A percentile compares a stretch with the other conserved stretches of the same genome.
Evolutionary conservation across 2,113 vertebrate species (phyloP).

Genomic region (Macroglossus sobrinus): DNA sequence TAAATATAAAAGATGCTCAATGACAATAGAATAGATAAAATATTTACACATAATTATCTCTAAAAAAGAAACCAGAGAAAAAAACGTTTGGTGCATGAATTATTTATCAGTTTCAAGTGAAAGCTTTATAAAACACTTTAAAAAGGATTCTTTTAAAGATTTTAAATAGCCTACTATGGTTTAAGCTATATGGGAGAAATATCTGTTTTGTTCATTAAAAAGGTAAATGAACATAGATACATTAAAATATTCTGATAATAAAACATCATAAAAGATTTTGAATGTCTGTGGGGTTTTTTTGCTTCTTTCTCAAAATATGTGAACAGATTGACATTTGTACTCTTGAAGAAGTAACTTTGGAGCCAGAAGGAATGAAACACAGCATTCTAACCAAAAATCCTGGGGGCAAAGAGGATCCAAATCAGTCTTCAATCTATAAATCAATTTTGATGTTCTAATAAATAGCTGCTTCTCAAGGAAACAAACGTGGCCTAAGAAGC

Average conservation of each 20-base stretch:
- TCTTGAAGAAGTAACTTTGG: background rate
- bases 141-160: too few relatives aligned
- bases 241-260: background rate
- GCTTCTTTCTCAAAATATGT: background rate
- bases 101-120: too few relatives aligned
- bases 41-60: background rate
- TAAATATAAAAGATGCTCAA: background rate
- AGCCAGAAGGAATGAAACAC: background rate
- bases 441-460: background rate
- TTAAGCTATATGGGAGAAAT: too few relatives aligned
- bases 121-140: too few relatives aligned
- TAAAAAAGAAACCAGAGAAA: too few relatives aligned
- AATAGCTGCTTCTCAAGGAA: background rate
- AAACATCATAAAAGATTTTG: background rate
- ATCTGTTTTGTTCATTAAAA: background rate
- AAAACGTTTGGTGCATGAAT: too few relatives aligned
- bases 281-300: background rate
- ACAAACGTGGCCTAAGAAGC: background rate
- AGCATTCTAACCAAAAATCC: conserved; percentile 3
- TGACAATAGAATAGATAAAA: background rate
- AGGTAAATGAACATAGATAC: background rate
- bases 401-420: background rate
- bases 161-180: too few relatives aligned
- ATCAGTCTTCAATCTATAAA: background rate
- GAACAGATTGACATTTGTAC: background rate